A percentile compares a stretch with the other conserved stretches of the same genome.
phyloP scores from a whole-genome alignment of 2,888 invertebrate species.

The Oscheius sp. region DNA sequence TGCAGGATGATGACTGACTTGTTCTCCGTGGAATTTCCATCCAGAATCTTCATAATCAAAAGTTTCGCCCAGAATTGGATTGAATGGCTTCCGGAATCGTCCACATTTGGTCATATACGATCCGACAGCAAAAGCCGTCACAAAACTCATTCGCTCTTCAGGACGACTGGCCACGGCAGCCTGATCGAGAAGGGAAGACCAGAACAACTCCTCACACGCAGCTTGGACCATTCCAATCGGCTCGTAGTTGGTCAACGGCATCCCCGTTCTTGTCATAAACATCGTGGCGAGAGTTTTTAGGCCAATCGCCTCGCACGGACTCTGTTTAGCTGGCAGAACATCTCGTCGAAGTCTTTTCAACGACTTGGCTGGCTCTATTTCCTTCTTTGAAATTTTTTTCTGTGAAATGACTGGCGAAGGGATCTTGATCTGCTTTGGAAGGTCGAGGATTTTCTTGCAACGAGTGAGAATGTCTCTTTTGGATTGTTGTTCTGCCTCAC shows the following conservation, averaged over 20 bases:
- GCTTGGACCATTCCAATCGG: conserved; percentile 12
- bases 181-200: conserved; percentile 10
- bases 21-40: conserved; percentile 90
- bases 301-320: conserved; percentile 2
- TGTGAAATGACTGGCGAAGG: neutral
- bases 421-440: neutral
- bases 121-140: conserved; percentile 90
- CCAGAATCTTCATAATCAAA: conserved; percentile 87
- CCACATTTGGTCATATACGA: conserved; percentile 92
- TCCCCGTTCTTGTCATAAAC: neutral
- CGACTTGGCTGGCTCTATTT: neutral
- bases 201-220: conserved; percentile 12
- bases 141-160: conserved; percentile 54
- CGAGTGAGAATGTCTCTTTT: neutral
- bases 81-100: conserved; percentile 92
- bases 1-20: conserved; percentile 71
- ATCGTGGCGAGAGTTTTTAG: neutral
- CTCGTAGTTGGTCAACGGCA: conserved; percentile 24
- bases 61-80: conserved; percentile 92
- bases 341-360: neutral
- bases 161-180: neutral
- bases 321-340: neutral
- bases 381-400: neutral
- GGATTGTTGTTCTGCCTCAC: neutral
- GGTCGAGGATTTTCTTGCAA: conserved; percentile 1